These are phyloP conservation scores for Neodiprion lecontei DNA, from an alignment of 1,140 invertebrate species.

Conservation along the genomic window DNA sequence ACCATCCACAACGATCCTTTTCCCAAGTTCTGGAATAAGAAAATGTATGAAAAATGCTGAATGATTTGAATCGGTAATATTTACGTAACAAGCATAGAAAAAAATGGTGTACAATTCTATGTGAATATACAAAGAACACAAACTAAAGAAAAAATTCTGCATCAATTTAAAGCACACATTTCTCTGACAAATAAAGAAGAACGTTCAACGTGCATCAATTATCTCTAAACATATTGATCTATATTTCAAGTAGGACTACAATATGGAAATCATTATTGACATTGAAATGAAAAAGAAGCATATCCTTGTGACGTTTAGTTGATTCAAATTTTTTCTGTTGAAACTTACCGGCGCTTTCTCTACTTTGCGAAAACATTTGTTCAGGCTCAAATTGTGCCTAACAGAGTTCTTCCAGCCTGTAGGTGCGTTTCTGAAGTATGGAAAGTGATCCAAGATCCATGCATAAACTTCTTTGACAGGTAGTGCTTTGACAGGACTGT, in stretches of 20 bases:
- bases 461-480: slow-evolving; percentile 97
- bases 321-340: slow-evolving; percentile 19
- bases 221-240: slow-evolving; percentile 6
- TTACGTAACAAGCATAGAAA: background rate
- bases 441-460: slow-evolving; percentile 97
- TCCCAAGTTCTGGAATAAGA: slow-evolving; percentile 77
- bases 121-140: slow-evolving; percentile 14
- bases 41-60: slow-evolving; percentile 7
- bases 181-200: background rate
- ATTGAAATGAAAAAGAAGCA: slow-evolving; percentile 12
- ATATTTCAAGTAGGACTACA: background rate
- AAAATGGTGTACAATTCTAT: background rate
- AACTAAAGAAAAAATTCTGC: slow-evolving; percentile 13
- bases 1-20: slow-evolving; percentile 96
- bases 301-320: slow-evolving; percentile 8
- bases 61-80: background rate
- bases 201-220: slow-evolving; percentile 27
- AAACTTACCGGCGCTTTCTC: slow-evolving; percentile 83
- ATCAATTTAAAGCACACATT: slow-evolving; percentile 14
- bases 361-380: slow-evolving; percentile 97
- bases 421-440: slow-evolving; percentile 94
- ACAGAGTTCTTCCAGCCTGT: slow-evolving; percentile 99
- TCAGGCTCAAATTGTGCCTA: slow-evolving; percentile 92
- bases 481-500: slow-evolving; percentile 84
- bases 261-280: background rate